Evolutionary conservation across 2,888 invertebrate genomes (phyloP), one percentile per base, ranked within the genome.

Genomic region (Standfussiana lucernea): DNA sequence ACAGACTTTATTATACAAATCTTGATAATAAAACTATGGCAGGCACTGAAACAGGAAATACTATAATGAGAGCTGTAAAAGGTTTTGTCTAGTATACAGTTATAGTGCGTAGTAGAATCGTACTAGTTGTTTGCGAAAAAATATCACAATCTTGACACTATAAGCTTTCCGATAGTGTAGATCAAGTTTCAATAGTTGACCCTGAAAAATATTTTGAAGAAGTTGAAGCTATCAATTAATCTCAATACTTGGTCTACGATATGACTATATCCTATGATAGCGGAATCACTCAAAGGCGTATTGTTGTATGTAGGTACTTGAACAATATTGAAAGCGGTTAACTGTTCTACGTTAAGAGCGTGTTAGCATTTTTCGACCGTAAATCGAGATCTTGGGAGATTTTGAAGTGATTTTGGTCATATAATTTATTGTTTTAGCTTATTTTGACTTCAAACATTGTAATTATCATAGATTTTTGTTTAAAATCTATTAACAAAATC

Each of bases 81-180:
- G 50, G 18, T 61, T 47, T 32, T 61, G 1, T 32, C 45, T 15
- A 35, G 10, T 24, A 11, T 64, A 47, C 8, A 75, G 56, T 24
- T 40, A 42, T 24, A 42, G 24, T 62, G 35, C 32, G 61, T 8
- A 61, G 11, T 35, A 45, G 1, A 65, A 50, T 28, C 35, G 65
- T 66, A 53, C 37, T 61, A 50, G 35, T 15, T 37, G 18, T 61
- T 59, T n/a, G n/a, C 18, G 24, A 50, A 65, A 21, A 21, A 21
- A n/a, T 66, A 65, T 42, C 18, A 21, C 21, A 47, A 68, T 79
- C 76, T 67, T 82, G 45, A 82, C 62, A 80, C 18, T 72, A 47
- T 64, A 65, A 72, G 59, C 42, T 45, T 18, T 0, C 18, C 6
- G 53, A 61, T 66, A 45, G 50, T 66, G 32, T 8, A 13, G 50